Percentiles rank a stretch among this genome's conserved stretches.
phyloP scores from a whole-genome alignment of 2,113 vertebrate species.

The Uria aalge region DNA sequence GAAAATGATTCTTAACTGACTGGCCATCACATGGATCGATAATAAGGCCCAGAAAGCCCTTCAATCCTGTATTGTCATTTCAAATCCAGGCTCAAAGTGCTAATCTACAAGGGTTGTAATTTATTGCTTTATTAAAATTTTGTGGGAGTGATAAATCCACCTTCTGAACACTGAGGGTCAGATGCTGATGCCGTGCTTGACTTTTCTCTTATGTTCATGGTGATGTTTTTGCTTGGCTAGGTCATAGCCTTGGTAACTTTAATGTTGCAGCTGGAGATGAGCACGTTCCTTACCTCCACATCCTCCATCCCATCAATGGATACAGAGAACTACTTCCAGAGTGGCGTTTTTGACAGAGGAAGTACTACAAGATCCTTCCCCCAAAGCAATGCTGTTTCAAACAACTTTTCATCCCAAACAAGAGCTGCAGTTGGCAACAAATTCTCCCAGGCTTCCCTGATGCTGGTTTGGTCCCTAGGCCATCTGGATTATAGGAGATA shows the following conservation, averaged over 20 bases:
- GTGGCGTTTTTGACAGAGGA: background rate
- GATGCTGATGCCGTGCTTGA: background rate
- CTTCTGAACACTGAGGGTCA: background rate
- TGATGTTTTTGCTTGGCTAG: background rate
- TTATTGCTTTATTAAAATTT: constrained; percentile 63
- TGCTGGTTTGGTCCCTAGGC: background rate
- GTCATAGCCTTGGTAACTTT: background rate
- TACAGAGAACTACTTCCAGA: background rate
- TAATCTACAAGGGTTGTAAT: constrained; percentile 46
- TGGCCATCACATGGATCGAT: background rate
- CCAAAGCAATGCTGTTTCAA: background rate
- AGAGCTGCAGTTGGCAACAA: background rate
- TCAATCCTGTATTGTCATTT: constrained; percentile 49
- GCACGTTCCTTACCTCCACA: background rate
- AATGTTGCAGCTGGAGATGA: background rate
- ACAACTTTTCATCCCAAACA: background rate
- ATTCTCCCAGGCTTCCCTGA: background rate
- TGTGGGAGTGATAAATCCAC: constrained; percentile 55
- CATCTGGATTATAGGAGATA: background rate
- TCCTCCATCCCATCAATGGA: background rate
- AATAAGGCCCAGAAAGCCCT: background rate
- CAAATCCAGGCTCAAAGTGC: constrained; percentile 4
- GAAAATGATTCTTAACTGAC: constrained; percentile 34
- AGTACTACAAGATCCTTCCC: background rate
- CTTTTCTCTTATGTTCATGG: background rate